Percentiles rank a stretch among this genome's conserved stretches.
Evolutionary conservation across 1,140 invertebrate genomes (phyloP).

Genomic region (Nasonia vitripennis): DNA sequence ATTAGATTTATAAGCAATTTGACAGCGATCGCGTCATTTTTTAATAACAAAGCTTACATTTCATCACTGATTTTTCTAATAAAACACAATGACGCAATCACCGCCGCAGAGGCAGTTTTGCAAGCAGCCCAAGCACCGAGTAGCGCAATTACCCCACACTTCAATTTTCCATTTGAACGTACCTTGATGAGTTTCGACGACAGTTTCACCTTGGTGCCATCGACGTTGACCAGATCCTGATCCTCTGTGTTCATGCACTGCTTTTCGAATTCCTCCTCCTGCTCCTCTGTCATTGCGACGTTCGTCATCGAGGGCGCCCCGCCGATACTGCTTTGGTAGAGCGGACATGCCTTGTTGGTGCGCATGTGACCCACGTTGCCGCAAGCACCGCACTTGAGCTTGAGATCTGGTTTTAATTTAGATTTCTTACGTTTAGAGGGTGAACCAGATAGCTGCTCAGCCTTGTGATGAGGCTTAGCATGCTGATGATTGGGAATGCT

Average conservation of each 20-base stretch:
- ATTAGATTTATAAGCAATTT: not conserved
- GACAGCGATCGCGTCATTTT: not conserved
- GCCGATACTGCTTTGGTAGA: conserved; percentile 85
- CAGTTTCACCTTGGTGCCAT: conserved; percentile 91
- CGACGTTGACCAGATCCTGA: conserved; percentile 92
- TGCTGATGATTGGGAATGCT: not conserved
- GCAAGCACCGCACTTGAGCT: conserved; percentile 97
- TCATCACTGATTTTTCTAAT: too few species aligned
- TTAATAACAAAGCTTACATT: not conserved
- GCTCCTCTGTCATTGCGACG: conserved; percentile 86
- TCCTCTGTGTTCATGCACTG: conserved; percentile 83
- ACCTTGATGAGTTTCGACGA: conserved; percentile 89
- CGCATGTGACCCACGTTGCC: conserved; percentile 90
- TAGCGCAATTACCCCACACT: not conserved
- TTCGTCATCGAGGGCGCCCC: conserved; percentile 78
- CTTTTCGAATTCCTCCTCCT: conserved; percentile 88
- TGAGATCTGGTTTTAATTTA: conserved; percentile 92
- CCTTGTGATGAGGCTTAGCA: conserved; percentile 61
- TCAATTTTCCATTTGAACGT: conserved; percentile 34
- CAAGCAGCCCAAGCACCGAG: not conserved
- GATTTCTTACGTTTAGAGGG: conserved; percentile 84
- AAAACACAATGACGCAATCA: not conserved
- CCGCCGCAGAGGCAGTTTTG: not conserved
- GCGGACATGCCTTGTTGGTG: conserved; percentile 97
- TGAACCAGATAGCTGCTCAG: conserved; percentile 73